Conservation (phyloP, 2,113 vertebrate genomes). For the Solea solea region DNA sequence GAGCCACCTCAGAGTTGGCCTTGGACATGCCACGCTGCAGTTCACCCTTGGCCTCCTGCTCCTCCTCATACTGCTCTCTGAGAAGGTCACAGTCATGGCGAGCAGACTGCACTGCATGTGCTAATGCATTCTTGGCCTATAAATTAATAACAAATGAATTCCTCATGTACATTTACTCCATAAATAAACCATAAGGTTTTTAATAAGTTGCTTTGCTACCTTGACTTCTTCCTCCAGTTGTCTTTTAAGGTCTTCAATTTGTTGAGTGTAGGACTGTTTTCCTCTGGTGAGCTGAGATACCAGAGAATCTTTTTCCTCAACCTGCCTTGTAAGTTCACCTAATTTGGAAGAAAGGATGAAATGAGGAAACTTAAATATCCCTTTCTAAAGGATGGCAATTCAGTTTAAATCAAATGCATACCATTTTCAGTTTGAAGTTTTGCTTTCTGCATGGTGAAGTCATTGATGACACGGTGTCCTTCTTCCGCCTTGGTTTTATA, state of each 20-base stretch:
- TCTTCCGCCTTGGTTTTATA: constrained; percentile 86
- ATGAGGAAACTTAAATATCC: not conserved
- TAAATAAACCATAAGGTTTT: not conserved
- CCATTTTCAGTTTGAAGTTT: constrained; percentile 89
- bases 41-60: constrained; percentile 85
- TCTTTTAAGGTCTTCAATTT: constrained; percentile 88
- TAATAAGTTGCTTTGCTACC: constrained; percentile 48
- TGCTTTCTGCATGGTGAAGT: constrained; percentile 84
- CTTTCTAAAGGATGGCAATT: not conserved
- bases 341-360: not conserved
- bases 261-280: constrained; percentile 87
- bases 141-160: not conserved
- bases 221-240: constrained; percentile 88
- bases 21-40: constrained; percentile 85
- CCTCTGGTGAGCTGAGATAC: constrained; percentile 86
- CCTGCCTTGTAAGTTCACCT: constrained; percentile 83
- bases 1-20: constrained; percentile 88
- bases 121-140: constrained; percentile 85
- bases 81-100: constrained; percentile 86
- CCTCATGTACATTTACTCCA: not conserved
- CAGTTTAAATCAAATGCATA: constrained; percentile 33
- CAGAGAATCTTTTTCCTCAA: constrained; percentile 88
- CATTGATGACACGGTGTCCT: constrained; percentile 83
- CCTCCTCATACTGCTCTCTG: constrained; percentile 87
- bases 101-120: constrained; percentile 85